A percentile compares a stretch with the other conserved stretches of the same genome.
Evolutionary conservation across 1,140 invertebrate species (phyloP).

Genomic region (Fopius arisanus): DNA sequence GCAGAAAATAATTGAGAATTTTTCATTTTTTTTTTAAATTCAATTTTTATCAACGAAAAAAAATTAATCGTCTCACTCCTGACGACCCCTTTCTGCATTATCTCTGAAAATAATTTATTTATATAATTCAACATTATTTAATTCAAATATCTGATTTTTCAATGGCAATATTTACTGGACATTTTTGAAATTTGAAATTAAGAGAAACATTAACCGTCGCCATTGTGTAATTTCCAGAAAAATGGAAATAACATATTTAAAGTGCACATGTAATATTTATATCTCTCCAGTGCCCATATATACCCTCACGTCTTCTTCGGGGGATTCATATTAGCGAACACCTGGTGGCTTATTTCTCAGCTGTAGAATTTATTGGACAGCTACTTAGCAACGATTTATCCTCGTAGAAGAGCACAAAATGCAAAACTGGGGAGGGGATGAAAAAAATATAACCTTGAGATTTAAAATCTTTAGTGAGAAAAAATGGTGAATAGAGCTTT

Average conservation of each 20-base stretch:
- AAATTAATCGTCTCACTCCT: no score
- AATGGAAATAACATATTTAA: background rate
- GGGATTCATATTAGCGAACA: slow-evolving; percentile 8
- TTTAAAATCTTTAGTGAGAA: slow-evolving; percentile 10
- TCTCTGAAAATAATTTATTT: no score
- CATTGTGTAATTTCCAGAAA: no score
- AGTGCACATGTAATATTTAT: background rate
- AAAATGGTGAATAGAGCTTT: slow-evolving; percentile 7
- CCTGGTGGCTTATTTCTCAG: slow-evolving; percentile 12
- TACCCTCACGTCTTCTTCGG: background rate
- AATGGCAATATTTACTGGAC: no score
- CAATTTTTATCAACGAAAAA: no score
- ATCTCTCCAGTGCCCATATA: background rate
- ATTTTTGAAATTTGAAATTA: no score
- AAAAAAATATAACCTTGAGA: background rate
- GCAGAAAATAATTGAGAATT: no score
- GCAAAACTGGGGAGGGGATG: background rate
- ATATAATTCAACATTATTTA: no score
- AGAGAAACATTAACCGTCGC: no score
- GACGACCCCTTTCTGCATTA: no score
- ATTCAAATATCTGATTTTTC: no score
- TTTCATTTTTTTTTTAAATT: no score
- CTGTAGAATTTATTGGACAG: slow-evolving; percentile 18
- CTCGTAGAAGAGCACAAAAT: background rate
- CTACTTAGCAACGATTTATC: slow-evolving; percentile 22